Evolutionary conservation across 1,140 invertebrate genomes (phyloP), one percentile per base, ranked within the genome.

Genomic region (Papilio glaucus): DNA sequence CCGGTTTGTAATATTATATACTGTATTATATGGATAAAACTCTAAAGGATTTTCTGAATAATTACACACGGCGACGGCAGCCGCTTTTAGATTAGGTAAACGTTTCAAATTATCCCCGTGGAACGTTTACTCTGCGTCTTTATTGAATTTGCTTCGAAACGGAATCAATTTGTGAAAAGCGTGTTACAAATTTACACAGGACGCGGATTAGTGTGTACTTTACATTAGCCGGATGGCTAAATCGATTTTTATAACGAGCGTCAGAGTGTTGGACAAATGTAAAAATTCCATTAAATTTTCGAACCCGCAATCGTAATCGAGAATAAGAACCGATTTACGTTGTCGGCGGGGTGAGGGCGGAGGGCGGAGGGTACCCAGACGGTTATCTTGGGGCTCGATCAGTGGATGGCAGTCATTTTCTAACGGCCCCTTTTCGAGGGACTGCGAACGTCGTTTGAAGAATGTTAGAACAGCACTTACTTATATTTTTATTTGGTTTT

Each of bases 181-280:
- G 76, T 72, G 77, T 86, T 85, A 83, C 81, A 84, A 84, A 84
- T 86, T 89, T 84, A 80, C 76, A 79, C 79, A 73, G 76, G 81
- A 85, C 81, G 86, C 83, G 88, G 88, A 88, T 91, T 86, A 85
- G 84, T 89, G 87, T 91, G 86, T 89, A 88, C 87, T 84, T 84
- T 82, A 81, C 82, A 81, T 84, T 87, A 82, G 73, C 75, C 63
- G 61, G 73, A 72, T 77, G 72, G 72, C n/a, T 69, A 49, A 37
- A 69, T 33, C 42, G 77, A 80, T 79, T 82, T 75, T 79, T 82
- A 69, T 67, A 81, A 73, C 72, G 72, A 80, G 65, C 71, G 74
- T 61, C 69, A 68, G 63, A 81, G 80, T 77, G 80, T 73, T 77
- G 70, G 71, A 72, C 76, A 86, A 84, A 83, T 86, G 82, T 84